Evolutionary conservation across 1,140 invertebrate genomes (phyloP).

Genomic region (Bombus sibiricus): DNA sequence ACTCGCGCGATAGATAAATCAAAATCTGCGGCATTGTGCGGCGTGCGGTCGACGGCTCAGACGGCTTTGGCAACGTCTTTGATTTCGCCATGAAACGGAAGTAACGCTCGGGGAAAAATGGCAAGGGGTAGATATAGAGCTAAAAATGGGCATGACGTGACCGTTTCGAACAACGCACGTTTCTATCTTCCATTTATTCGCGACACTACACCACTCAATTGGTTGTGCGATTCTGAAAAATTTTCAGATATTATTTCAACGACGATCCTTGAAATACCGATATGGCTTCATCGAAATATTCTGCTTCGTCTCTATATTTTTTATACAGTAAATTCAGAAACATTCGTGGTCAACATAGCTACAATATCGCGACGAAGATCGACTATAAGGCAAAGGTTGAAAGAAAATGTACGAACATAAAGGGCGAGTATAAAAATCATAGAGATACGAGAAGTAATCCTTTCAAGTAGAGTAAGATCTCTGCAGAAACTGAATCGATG

Average conservation of each 20-base stretch:
- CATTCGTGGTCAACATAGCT: too few relatives aligned
- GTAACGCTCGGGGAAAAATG: conserved; percentile 25
- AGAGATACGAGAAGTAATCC: too few relatives aligned
- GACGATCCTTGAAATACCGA: too few relatives aligned
- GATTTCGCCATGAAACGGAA: conserved; percentile 13
- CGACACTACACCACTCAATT: conserved; percentile 1
- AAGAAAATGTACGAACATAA: too few relatives aligned
- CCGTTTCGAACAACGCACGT: neutral
- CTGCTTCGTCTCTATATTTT: too few relatives aligned
- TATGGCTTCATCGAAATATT: neutral
- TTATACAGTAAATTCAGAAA: too few relatives aligned
- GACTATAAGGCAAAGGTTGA: too few relatives aligned
- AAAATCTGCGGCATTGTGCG: conserved; percentile 71
- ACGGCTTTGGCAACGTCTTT: conserved; percentile 43
- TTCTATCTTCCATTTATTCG: conserved; percentile 32
- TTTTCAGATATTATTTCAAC: neutral
- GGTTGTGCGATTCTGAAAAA: conserved; percentile 5
- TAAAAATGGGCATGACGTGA: conserved; percentile 27
- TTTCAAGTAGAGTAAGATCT: too few relatives aligned
- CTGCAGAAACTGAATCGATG: too few relatives aligned
- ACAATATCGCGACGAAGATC: too few relatives aligned
- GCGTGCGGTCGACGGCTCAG: conserved; percentile 50
- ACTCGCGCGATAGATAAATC: conserved; percentile 73
- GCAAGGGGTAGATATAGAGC: conserved; percentile 16
- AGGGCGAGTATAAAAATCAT: too few relatives aligned